Base-by-base conservation (phyloP, 2,797 vertebrate genomes). In the Phyllotis vaccarum region DNA sequence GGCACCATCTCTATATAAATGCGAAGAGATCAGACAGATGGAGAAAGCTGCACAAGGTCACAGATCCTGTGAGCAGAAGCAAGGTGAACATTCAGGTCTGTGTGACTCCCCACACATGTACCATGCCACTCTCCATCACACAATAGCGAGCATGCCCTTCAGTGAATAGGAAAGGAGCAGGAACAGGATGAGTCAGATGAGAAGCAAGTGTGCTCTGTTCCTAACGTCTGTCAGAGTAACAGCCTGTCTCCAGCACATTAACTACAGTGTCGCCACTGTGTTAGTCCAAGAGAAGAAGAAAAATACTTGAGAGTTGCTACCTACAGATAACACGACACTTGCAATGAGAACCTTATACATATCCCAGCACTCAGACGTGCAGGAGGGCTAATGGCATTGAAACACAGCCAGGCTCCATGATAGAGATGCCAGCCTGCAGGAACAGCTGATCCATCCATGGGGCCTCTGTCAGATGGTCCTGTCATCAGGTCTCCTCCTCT, bases 371-470 rank as follows among this genome's bases (percentile, higher is more conserved):
- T 96, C 94, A 96, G 95, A 96, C 97, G 97, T 68, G 97, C 96
- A 96, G 97, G 89, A 97, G 91, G 97, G 98, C 98, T 97, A 98
- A 97, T 91, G 97, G 90, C 93, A 97, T 76, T 97, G 96, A 98
- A 98, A 95, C 2, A 89, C 88, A 93, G 96, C 96, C 97, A 98
- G 94, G 87, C 92, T 95, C 86, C 79, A 95, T 97, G 95, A 97
- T 27, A 96, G 88, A 29, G 86, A 93, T 0, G 95, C 96, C 90
- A 90, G 70, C 89, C 75, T 90, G 86, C 82, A 81, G 87, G 89
- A 96, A 94, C 0, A 0, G 93, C 78, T 24, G 74, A 68, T 68
- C 93, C 86, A 79, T 0, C 11, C 11, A 5, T 17, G 8, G 0
- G 89, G 97, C 56, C 95, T 82, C 85, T 96, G 93, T 75, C 27